Evolutionary conservation across 2,888 invertebrate species (phyloP).

Genomic region (Halictus ligatus): DNA sequence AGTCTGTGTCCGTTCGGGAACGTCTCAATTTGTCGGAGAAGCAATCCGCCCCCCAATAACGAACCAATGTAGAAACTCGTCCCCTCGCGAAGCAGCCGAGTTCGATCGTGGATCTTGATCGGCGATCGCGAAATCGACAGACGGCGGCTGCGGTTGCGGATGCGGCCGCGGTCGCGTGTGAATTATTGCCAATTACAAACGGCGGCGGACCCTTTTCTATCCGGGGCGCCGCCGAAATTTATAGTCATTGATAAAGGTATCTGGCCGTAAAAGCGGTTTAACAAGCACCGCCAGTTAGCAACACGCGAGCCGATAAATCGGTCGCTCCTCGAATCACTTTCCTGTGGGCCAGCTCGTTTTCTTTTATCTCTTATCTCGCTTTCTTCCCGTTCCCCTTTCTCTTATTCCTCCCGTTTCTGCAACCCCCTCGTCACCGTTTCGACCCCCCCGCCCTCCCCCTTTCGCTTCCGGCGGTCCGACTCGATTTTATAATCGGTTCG

Average conservation of each 20-base stretch:
- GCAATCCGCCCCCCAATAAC: constrained; percentile 5
- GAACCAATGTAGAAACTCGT: background rate
- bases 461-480: constrained; percentile 23
- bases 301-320: constrained; percentile 77
- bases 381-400: constrained; percentile 2
- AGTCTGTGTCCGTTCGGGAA: background rate
- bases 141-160: background rate
- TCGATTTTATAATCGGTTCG: constrained; percentile 51
- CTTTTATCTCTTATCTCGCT: background rate
- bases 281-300: constrained; percentile 69
- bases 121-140: constrained; percentile 45
- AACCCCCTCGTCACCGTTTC: constrained; percentile 16
- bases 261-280: constrained; percentile 72
- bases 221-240: constrained; percentile 74
- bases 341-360: background rate
- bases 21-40: constrained; percentile 53
- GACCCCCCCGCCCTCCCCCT: too few relatives aligned
- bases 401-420: background rate
- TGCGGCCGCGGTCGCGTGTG: constrained; percentile 25
- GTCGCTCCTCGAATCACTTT: constrained; percentile 35
- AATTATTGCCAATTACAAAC: constrained; percentile 77
- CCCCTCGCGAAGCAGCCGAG: background rate
- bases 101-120: constrained; percentile 18
- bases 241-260: constrained; percentile 79
- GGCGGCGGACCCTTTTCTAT: constrained; percentile 59